Base-by-base conservation (phyloP, 1,140 invertebrate species). In the Mizuhopecten yessoensis region DNA sequence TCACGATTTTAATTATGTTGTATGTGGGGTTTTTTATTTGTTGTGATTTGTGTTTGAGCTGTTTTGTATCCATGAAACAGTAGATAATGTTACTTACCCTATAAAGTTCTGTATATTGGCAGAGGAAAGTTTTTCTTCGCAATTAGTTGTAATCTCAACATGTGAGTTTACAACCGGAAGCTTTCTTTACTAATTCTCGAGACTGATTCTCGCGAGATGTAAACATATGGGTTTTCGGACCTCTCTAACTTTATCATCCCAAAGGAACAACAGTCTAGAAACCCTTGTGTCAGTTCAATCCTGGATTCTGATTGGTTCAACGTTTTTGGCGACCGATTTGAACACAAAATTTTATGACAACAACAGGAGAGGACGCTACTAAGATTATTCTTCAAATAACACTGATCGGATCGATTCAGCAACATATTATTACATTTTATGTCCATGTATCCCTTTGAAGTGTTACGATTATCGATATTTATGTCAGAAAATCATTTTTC, bases 121-220 rank as follows among this genome's bases (percentile, higher is more conserved):
- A 20, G 45, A 17, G 20, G 45, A 20, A 49, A 49, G 11, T 20
- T 13, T 13, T 39, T 39, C 13, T 45, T 45, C 36, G 13, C 5
- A 5, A 39, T 39, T 39, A 39, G 13, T 13, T 39, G 36, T 39
- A 39, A 39, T 39, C 57, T 49, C 57, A 29, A 10, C 57, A 75
- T 75, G 57, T 29, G 57, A 75, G 57, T 75, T 75, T 75, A 75
- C 57, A 75, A n/a, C 57, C 57, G 57, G 57, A 75, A 75, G 57
- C n/a, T n/a, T n/a, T n/a, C n/a, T n/a, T n/a, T n/a, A n/a, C n/a
- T n/a, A n/a, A n/a, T n/a, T 75, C 57, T 75, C 23, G 57, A 29
- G 1, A n/a, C 57, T 0, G 29, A n/a, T 29, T 75, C 57, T 75
- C 57, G 57, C 57, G 57, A 75, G 23, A 75, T 75, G n/a, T 75